Evolutionary conservation across 2,888 invertebrate species (phyloP), one percentile per base, ranked within the genome.

Genomic region (Resseliella maxima): DNA sequence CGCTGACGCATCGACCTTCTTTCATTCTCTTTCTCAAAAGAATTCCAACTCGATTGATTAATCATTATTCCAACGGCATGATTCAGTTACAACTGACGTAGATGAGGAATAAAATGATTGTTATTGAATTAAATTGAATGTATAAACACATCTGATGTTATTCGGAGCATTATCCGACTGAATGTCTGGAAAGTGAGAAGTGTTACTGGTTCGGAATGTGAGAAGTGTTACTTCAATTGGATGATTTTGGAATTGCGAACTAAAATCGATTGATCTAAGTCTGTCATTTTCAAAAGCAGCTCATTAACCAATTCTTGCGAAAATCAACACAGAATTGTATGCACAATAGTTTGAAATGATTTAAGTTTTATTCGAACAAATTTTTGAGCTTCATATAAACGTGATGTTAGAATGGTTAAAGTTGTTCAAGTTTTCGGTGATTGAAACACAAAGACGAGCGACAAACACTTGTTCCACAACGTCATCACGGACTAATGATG

Each of bases 391-490:
- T 18, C 6, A 18, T 50, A 12, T 15, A 41, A 41, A 41, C 5
- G 41, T 12, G 6, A 41, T 24, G 27, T 72, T 31, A 3, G 31
- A 27, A 72, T 31, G 35, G 31, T 15, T 2, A 72, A 31, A 72
- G 31, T 72, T 15, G 72, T 72, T 27, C 31, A 35, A 72, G 31
- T 72, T n/a, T n/a, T 72, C 72, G 8, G 21, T 72, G 31, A 72
- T 31, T 72, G 12, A 72, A 72, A 5, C 10, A 24, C 59, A 59
- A 12, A 31, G 72, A 31, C 72, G 24, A 59, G 72, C 38, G 83
- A 83, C 83, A 83, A 83, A 83, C 83, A 83, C 83, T 83, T 83
- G 83, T 83, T 83, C 24, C 38, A 38, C 72, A 72, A 72, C 83
- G 83, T 36, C 83, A 83, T 83, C 83, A 38, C 6, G 81, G 35